Evolutionary conservation across 2,888 invertebrate species (phyloP).

Genomic region (Julus scanicus): DNA sequence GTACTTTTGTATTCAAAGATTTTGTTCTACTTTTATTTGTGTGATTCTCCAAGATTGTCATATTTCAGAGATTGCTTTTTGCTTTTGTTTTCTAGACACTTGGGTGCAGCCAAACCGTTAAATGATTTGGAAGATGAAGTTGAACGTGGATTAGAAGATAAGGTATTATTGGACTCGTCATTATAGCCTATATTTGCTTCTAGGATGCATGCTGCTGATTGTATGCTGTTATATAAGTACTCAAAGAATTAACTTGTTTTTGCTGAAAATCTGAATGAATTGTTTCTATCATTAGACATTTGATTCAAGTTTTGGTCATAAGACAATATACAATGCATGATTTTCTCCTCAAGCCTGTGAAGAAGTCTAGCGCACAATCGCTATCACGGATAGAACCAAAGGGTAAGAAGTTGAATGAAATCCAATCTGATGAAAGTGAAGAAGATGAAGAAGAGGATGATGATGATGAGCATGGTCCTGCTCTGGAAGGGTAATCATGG

Average conservation of each 20-base stretch:
- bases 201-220: no score
- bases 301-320: no score
- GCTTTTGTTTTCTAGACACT: not conserved
- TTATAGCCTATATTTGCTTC: no score
- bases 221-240: no score
- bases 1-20: not conserved
- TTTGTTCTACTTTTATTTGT: not conserved
- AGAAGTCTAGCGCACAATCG: not conserved
- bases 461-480: slow-evolving; percentile 59
- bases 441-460: slow-evolving; percentile 64
- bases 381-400: slow-evolving; percentile 2
- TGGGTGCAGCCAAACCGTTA: not conserved
- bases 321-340: not conserved
- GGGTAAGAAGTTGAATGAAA: slow-evolving; percentile 39
- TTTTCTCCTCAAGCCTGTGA: not conserved
- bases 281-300: no score
- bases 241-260: no score
- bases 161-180: not conserved
- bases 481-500: slow-evolving; percentile 60
- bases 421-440: slow-evolving; percentile 57
- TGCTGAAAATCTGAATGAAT: no score
- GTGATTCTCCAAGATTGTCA: not conserved
- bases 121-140: slow-evolving; percentile 21
- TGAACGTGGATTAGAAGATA: not conserved
- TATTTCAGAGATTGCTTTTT: not conserved